These are phyloP conservation scores for Hydrotaea cyrtoneurina DNA, from an alignment of 2,888 invertebrate genomes.

Conservation along the genomic window DNA sequence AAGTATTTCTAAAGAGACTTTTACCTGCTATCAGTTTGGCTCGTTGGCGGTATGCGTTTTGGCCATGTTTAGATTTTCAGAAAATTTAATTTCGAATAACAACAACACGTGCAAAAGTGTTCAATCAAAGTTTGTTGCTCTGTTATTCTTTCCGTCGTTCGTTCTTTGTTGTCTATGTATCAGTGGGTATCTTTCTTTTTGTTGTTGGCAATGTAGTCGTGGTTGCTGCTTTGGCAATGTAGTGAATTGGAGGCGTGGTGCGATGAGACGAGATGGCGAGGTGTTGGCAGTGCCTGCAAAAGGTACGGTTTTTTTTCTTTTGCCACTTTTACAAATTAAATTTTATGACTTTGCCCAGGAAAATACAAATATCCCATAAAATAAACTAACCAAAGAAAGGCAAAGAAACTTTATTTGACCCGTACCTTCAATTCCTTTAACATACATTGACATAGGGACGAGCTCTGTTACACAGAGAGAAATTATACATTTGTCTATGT, in stretches of 20 bases:
- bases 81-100: conserved; percentile 28
- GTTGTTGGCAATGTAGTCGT: not conserved
- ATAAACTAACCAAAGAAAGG: conserved; percentile 46
- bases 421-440: conserved; percentile 28
- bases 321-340: conserved; percentile 52
- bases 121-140: conserved; percentile 41
- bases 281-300: not conserved
- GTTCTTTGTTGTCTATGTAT: not conserved
- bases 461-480: not conserved
- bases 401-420: conserved; percentile 51
- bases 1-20: not conserved
- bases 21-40: not conserved
- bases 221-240: not conserved
- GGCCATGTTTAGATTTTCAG: conserved; percentile 25
- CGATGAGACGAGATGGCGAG: not conserved
- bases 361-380: conserved; percentile 49
- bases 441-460: conserved; percentile 39
- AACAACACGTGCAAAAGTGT: conserved; percentile 39
- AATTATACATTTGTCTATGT: too few species aligned
- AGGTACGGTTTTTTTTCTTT: conserved; percentile 41
- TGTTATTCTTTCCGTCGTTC: not conserved
- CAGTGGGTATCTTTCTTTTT: not conserved
- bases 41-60: not conserved
- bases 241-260: not conserved
- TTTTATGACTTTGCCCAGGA: conserved; percentile 49